Percentiles rank a stretch among this genome's conserved stretches.
Conservation (phyloP, 2,113 vertebrate species). For the Hystrix cristata region DNA sequence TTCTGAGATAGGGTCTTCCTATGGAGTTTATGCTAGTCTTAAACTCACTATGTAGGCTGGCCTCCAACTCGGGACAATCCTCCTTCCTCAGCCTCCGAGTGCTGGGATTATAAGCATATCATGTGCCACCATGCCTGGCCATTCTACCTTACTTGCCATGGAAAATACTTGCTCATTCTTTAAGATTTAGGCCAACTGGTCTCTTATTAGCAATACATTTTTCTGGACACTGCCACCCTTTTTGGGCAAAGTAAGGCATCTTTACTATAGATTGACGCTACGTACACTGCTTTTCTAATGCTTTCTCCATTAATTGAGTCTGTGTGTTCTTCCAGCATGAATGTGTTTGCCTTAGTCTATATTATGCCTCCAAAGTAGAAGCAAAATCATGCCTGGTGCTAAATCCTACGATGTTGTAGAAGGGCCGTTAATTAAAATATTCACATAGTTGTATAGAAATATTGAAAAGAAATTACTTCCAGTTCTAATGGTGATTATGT, state of each 20-base stretch:
- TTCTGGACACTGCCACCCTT: neutral
- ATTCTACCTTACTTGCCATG: neutral
- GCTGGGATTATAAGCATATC: neutral
- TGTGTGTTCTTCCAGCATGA: neutral
- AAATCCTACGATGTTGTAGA: neutral
- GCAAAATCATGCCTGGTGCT: neutral
- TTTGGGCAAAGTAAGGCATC: neutral
- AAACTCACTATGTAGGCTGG: neutral
- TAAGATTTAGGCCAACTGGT: neutral
- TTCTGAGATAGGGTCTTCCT: neutral
- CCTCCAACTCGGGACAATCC: neutral
- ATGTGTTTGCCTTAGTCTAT: neutral
- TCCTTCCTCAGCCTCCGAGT: neutral
- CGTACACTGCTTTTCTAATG: neutral
- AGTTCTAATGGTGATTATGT: neutral
- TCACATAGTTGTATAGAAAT: neutral
- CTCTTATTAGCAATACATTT: neutral
- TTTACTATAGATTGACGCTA: neutral
- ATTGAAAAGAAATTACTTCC: neutral
- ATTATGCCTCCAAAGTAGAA: neutral
- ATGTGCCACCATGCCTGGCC: neutral
- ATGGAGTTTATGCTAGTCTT: neutral
- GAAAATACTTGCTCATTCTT: neutral
- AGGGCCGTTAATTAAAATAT: slow-evolving; percentile 29
- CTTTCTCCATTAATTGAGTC: neutral